These are phyloP conservation scores for Sminthopsis crassicaudata DNA, from an alignment of 2,113 vertebrate species.

Conservation along the genomic window DNA sequence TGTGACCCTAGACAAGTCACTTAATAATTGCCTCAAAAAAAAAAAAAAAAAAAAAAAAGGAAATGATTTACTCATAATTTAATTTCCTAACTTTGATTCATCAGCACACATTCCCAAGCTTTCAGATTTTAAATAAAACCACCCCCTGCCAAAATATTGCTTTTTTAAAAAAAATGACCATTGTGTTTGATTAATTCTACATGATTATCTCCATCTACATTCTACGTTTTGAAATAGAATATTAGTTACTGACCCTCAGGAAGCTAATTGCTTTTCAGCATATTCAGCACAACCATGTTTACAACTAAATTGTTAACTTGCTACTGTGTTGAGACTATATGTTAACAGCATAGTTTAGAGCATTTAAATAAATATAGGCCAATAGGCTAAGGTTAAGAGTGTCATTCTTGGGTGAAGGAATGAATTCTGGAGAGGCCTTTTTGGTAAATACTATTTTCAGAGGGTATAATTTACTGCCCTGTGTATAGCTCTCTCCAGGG, in stretches of 20 bases:
- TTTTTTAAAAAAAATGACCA: background rate
- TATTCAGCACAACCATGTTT: background rate
- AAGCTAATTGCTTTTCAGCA: slow-evolving; percentile 55
- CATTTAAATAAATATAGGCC: background rate
- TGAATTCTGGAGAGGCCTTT: slow-evolving; percentile 25
- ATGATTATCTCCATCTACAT: background rate
- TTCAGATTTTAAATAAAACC: slow-evolving; percentile 37
- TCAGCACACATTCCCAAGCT: background rate
- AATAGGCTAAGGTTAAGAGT: slow-evolving; percentile 31
- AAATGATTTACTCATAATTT: background rate
- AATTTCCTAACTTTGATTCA: background rate
- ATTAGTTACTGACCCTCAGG: slow-evolving; percentile 37
- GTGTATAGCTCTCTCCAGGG: slow-evolving; percentile 22
- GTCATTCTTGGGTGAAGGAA: slow-evolving; percentile 24
- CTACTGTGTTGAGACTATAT: background rate
- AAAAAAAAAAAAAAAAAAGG: background rate
- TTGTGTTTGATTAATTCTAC: slow-evolving; percentile 29
- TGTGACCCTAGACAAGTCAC: background rate
- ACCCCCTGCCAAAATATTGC: slow-evolving; percentile 51
- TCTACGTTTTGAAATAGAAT: slow-evolving; percentile 52
- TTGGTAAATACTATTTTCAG: slow-evolving; percentile 28
- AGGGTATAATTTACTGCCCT: slow-evolving; percentile 48
- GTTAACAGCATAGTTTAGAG: background rate
- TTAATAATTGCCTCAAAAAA: background rate
- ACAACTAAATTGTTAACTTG: background rate